A percentile compares a stretch with the other conserved stretches of the same genome.
Conservation (phyloP, 2,113 vertebrate genomes). For the Monopterus albus region DNA sequence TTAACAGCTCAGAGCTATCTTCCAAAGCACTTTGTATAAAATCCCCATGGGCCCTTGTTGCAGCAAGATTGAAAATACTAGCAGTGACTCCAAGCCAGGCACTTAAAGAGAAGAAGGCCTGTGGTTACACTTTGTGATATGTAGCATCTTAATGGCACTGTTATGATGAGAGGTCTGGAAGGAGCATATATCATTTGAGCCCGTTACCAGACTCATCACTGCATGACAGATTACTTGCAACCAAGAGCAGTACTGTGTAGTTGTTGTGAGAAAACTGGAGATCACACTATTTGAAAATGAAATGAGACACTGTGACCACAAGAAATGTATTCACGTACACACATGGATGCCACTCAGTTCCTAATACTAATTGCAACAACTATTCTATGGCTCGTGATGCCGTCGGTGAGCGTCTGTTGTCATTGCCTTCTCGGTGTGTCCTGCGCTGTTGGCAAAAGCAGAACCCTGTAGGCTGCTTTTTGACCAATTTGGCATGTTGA, state of each 20-base stretch:
- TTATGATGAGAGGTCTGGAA: constrained; percentile 16
- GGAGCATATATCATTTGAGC: not conserved
- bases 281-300: not conserved
- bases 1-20: constrained; percentile 27
- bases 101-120: constrained; percentile 50
- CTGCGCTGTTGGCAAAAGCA: too few relatives aligned
- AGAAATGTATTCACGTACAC: not conserved
- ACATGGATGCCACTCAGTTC: too few relatives aligned
- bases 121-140: constrained; percentile 51
- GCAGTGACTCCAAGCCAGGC: constrained; percentile 36
- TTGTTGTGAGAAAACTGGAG: not conserved
- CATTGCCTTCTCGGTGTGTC: too few relatives aligned
- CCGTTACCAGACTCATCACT: constrained; percentile 16
- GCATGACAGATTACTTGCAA: constrained; percentile 19
- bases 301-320: not conserved
- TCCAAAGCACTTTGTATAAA: constrained; percentile 54
- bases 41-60: constrained; percentile 49
- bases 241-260: not conserved
- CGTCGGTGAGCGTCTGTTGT: too few relatives aligned
- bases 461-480: too few relatives aligned
- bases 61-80: constrained; percentile 49
- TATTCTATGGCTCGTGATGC: too few relatives aligned
- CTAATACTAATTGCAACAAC: too few relatives aligned
- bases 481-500: too few relatives aligned
- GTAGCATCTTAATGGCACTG: constrained; percentile 47